These are phyloP conservation scores for Brachylomia viminalis DNA, from an alignment of 2,888 invertebrate species.

Conservation along the genomic window DNA sequence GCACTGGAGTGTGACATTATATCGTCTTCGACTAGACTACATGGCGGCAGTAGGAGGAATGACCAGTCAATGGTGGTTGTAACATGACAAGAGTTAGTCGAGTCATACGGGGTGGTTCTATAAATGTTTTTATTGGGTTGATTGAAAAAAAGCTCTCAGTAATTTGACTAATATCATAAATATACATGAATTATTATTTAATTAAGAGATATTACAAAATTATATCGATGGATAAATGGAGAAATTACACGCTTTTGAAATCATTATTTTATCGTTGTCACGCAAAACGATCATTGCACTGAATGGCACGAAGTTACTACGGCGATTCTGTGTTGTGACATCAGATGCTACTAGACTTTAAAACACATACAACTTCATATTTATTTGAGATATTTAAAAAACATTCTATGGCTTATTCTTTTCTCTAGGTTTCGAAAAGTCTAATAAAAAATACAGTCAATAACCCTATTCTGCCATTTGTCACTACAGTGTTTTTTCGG, in stretches of 20 bases:
- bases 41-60: constrained; percentile 83
- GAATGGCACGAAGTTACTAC: no score
- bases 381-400: no score
- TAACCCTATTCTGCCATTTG: not conserved
- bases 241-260: not conserved
- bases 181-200: not conserved
- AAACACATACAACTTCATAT: no score
- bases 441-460: not conserved
- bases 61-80: constrained; percentile 80
- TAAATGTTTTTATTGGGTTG: no score
- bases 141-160: no score
- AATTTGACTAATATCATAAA: not conserved
- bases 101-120: constrained; percentile 66
- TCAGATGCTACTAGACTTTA: no score
- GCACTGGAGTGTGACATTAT: constrained; percentile 74
- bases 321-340: no score
- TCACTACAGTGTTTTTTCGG: not conserved
- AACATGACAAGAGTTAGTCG: constrained; percentile 57
- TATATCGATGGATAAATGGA: no score
- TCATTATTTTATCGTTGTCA: not conserved
- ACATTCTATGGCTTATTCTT: not conserved
- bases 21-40: constrained; percentile 79
- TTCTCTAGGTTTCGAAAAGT: not conserved
- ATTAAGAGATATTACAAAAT: not conserved
- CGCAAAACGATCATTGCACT: not conserved